Percentiles rank a stretch among this genome's conserved stretches.
These are phyloP conservation scores for Blera fallax DNA, from an alignment of 2,888 invertebrate species.

Conservation along the genomic window DNA sequence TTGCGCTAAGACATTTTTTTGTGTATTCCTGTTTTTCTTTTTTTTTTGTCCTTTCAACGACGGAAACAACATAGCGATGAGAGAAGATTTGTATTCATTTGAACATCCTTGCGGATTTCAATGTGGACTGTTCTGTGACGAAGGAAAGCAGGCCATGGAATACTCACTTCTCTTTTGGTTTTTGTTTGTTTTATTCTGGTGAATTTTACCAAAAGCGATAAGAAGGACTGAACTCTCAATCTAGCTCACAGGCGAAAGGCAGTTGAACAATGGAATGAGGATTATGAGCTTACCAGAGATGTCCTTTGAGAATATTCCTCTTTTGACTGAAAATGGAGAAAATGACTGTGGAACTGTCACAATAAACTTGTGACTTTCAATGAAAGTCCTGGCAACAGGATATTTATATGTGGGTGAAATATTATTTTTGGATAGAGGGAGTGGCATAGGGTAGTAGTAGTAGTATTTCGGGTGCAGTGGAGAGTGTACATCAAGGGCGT, in stretches of 20 bases:
- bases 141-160: background rate
- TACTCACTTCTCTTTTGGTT: background rate
- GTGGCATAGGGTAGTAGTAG: background rate
- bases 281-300: background rate
- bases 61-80: constrained; percentile 6
- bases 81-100: constrained; percentile 37
- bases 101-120: constrained; percentile 14
- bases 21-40: background rate
- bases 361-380: constrained; percentile 31
- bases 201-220: constrained; percentile 27
- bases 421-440: background rate
- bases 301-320: constrained; percentile 14
- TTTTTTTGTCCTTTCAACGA: background rate
- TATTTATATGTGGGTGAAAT: constrained; percentile 3
- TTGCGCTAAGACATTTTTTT: background rate
- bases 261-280: background rate
- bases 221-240: constrained; percentile 18
- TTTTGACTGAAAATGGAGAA: constrained; percentile 2
- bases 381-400: constrained; percentile 1
- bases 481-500: constrained; percentile 1
- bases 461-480: background rate
- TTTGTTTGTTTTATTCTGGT: constrained; percentile 2
- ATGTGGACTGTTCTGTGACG: background rate
- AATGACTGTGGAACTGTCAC: constrained; percentile 11
- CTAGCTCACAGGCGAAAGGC: background rate